A percentile compares a stretch with the other conserved stretches of the same genome.
Evolutionary conservation across 2,113 vertebrate species (phyloP).

Genomic region (Prionailurus viverrinus): DNA sequence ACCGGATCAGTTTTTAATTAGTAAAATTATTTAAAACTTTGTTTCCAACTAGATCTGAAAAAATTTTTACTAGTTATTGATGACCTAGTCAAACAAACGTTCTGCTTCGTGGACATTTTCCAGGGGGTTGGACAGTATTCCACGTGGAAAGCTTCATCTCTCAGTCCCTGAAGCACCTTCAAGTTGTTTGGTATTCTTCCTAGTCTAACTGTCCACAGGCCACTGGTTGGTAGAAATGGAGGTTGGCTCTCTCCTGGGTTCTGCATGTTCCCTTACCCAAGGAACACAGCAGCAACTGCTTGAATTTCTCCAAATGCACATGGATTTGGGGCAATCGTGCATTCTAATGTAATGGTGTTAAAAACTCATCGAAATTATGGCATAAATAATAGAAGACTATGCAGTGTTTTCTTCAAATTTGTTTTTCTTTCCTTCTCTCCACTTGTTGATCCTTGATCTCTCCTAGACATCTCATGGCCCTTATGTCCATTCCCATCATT

Average conservation of each 20-base stretch:
- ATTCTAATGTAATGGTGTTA: neutral
- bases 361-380: neutral
- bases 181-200: rapidly evolving
- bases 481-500: neutral
- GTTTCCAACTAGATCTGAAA: neutral
- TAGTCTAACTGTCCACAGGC: neutral
- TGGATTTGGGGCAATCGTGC: rapidly evolving
- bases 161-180: neutral
- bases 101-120: neutral
- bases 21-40: neutral
- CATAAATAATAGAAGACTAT: neutral
- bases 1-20: neutral
- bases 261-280: too few relatives aligned
- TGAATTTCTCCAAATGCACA: neutral
- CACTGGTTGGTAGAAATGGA: neutral
- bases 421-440: neutral
- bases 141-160: neutral
- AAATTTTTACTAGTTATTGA: too few relatives aligned
- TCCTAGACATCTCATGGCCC: neutral
- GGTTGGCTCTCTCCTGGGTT: neutral
- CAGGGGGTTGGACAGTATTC: neutral
- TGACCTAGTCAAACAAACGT: neutral
- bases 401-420: neutral
- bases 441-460: neutral
- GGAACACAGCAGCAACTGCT: neutral